Evolutionary conservation across 2,888 invertebrate species (phyloP).

Genomic region (Digitonthophagus gazella): DNA sequence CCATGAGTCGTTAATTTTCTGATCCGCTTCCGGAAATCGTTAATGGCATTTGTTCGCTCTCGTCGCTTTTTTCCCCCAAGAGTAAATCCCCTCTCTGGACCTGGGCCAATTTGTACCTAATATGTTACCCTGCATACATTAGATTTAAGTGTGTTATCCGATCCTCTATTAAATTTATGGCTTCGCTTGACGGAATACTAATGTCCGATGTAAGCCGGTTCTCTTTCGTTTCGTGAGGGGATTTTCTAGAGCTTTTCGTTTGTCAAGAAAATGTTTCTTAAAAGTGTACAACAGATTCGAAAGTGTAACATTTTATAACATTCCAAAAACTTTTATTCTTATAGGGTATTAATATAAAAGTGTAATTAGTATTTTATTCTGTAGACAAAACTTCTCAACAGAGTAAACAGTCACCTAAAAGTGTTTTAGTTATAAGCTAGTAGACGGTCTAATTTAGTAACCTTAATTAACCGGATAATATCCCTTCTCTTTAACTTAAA

Average conservation of each 20-base stretch:
- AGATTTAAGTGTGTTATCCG: constrained; percentile 37
- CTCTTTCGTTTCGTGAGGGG: not conserved
- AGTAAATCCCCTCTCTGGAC: constrained; percentile 20
- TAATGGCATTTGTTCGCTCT: constrained; percentile 5
- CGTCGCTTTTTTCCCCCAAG: not conserved
- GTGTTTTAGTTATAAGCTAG: not conserved
- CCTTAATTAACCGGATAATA: not conserved
- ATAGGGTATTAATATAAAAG: too few species aligned
- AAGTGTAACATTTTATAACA: too few species aligned
- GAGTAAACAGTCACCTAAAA: not conserved
- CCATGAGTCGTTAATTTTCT: constrained; percentile 8
- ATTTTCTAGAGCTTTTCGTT: too few species aligned
- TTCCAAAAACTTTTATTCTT: too few species aligned
- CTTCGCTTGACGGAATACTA: constrained; percentile 32
- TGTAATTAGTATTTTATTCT: not conserved
- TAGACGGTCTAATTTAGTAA: not conserved
- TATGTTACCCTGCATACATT: constrained; percentile 36
- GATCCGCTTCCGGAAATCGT: not conserved
- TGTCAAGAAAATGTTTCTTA: not conserved
- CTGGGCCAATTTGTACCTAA: constrained; percentile 36
- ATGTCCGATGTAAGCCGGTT: constrained; percentile 16
- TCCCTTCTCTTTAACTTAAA: not conserved
- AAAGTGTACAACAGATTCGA: not conserved
- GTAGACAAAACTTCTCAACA: not conserved
- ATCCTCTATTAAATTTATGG: constrained; percentile 35